Conservation (phyloP, 2,113 vertebrate species). For the Crotalus horridus region DNA sequence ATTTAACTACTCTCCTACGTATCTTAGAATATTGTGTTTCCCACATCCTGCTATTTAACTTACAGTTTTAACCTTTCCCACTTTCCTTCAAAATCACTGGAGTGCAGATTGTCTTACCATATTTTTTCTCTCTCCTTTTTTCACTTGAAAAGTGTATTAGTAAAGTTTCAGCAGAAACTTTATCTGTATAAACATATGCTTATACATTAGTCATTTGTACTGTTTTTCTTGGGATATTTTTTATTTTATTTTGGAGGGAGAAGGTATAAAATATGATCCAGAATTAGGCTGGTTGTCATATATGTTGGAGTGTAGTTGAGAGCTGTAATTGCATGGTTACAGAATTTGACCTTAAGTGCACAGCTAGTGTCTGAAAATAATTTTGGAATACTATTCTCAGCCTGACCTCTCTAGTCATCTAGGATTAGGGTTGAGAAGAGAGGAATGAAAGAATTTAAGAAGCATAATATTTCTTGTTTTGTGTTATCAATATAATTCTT, state of each 20-base stretch:
- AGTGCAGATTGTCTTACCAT: not conserved
- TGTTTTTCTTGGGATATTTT: not conserved
- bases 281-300: not conserved
- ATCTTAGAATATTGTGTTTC: not conserved
- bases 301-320: not conserved
- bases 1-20: not conserved
- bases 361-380: slow-evolving; percentile 2
- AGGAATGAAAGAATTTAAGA: not conserved
- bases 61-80: not conserved
- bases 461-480: slow-evolving; percentile 13
- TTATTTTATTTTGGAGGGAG: not conserved
- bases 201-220: not conserved
- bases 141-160: not conserved
- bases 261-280: not conserved
- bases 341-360: not conserved
- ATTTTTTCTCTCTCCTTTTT: not conserved
- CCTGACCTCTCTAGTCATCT: not conserved
- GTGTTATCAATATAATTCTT: slow-evolving; percentile 4
- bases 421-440: not conserved
- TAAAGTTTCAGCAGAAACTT: not conserved
- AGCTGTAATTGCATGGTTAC: not conserved
- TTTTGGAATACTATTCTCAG: not conserved
- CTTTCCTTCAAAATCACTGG: not conserved
- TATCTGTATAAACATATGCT: not conserved
- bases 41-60: not conserved